A percentile compares a stretch with the other conserved stretches of the same genome.
These are phyloP conservation scores for Pantherophis vulpinus DNA, from an alignment of 2,797 vertebrate species.

Conservation along the genomic window DNA sequence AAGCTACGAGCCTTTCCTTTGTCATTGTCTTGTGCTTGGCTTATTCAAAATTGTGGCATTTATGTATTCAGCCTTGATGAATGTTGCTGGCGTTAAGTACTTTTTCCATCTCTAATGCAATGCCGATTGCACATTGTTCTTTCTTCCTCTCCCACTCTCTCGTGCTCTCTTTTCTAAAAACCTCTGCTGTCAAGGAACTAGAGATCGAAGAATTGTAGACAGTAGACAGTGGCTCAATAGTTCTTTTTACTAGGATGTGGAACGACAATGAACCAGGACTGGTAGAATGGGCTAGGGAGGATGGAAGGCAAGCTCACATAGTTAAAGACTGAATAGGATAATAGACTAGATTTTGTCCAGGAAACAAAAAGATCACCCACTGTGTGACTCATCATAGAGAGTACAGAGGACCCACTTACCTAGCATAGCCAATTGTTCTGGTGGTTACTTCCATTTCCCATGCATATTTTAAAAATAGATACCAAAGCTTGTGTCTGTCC, in stretches of 20 bases:
- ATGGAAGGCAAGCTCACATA: slow-evolving; percentile 32
- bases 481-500: not conserved
- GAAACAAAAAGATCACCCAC: not conserved
- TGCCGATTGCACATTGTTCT: slow-evolving; percentile 83
- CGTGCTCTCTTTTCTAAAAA: slow-evolving; percentile 61
- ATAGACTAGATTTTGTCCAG: not conserved
- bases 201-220: slow-evolving; percentile 76
- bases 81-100: slow-evolving; percentile 84
- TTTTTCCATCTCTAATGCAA: slow-evolving; percentile 84
- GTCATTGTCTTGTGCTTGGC: slow-evolving; percentile 87
- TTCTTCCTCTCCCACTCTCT: slow-evolving; percentile 63
- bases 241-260: slow-evolving; percentile 69
- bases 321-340: not conserved
- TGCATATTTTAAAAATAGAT: not conserved
- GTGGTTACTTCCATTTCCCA: not conserved
- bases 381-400: not conserved
- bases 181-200: slow-evolving; percentile 81
- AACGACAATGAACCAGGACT: slow-evolving; percentile 65
- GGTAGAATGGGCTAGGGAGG: slow-evolving; percentile 48
- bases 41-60: slow-evolving; percentile 87
- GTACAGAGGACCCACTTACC: not conserved
- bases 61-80: slow-evolving; percentile 86
- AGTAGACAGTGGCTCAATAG: slow-evolving; percentile 76
- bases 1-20: slow-evolving; percentile 83
- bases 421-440: not conserved